Evolutionary conservation across 30 jellyfish, hydroid and myxozoan genomes (phyloP).

Genomic region (Chironex yamaguchii): DNA sequence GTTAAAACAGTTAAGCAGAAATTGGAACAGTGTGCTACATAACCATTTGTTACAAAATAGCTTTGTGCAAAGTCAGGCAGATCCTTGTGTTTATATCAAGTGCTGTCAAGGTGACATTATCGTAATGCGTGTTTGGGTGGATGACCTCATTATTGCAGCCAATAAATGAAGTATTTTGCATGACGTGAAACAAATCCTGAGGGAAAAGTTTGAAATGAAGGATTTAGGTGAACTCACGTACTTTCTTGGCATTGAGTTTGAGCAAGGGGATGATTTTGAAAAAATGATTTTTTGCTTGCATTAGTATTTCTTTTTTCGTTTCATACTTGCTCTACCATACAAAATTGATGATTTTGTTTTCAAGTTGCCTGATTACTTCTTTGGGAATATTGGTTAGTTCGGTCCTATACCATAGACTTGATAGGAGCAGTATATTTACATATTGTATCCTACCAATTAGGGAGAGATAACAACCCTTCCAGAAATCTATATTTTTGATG

Average conservation of each 20-base stretch:
- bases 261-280: too few relatives aligned
- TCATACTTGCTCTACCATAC: too few relatives aligned
- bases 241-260: slow-evolving; percentile 43
- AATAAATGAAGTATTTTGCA: not conserved
- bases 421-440: too few relatives aligned
- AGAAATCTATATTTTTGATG: not conserved
- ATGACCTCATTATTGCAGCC: slow-evolving; percentile 26
- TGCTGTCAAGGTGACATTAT: not conserved
- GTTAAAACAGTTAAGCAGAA: slow-evolving; percentile 29
- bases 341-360: too few relatives aligned
- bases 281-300: too few relatives aligned
- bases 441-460: too few relatives aligned
- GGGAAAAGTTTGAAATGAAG: slow-evolving; percentile 25
- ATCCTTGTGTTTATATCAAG: slow-evolving; percentile 27
- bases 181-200: not conserved
- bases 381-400: too few relatives aligned
- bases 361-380: too few relatives aligned
- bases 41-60: not conserved
- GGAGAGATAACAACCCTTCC: slow-evolving; percentile 19
- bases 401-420: too few relatives aligned
- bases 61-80: slow-evolving; percentile 11
- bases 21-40: slow-evolving; percentile 23
- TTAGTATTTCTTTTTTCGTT: too few relatives aligned
- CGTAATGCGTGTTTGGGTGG: slow-evolving; percentile 33
- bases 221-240: slow-evolving; percentile 30